Evolutionary conservation across 2,797 vertebrate species (phyloP).

Genomic region (Bufotes viridis): DNA sequence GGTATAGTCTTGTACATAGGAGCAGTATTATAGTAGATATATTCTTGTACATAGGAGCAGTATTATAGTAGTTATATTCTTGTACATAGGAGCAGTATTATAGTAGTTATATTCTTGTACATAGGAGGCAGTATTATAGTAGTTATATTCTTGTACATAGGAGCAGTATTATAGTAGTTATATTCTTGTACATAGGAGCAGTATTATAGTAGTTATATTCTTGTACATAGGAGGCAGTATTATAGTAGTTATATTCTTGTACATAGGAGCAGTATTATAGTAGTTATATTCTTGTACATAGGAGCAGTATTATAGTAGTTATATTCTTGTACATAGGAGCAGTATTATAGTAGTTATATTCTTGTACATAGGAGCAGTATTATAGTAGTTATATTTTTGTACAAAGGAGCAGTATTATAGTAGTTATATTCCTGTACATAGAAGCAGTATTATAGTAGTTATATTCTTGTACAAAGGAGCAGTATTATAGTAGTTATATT

Average conservation of each 20-base stretch:
- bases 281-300: constrained; percentile 1
- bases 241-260: too few relatives aligned
- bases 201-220: not conserved
- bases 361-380: not conserved
- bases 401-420: not conserved
- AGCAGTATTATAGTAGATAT: not conserved
- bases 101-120: not conserved
- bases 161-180: not conserved
- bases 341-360: constrained; percentile 8
- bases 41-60: not conserved
- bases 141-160: constrained; percentile 11
- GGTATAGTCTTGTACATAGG: too few relatives aligned
- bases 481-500: too few relatives aligned
- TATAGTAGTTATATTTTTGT: too few relatives aligned
- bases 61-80: not conserved
- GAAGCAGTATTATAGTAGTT: not conserved
- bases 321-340: constrained; percentile 3
- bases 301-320: constrained; percentile 6
- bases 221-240: too few relatives aligned
- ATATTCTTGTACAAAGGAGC: not conserved
- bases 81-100: not conserved
- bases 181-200: not conserved
- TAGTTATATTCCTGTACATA: constrained; percentile 1
- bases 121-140: not conserved
- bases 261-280: not conserved